These are phyloP conservation scores for Clarias platycephalus DNA, from an alignment of 2,797 vertebrate genomes.

Conservation along the genomic window DNA sequence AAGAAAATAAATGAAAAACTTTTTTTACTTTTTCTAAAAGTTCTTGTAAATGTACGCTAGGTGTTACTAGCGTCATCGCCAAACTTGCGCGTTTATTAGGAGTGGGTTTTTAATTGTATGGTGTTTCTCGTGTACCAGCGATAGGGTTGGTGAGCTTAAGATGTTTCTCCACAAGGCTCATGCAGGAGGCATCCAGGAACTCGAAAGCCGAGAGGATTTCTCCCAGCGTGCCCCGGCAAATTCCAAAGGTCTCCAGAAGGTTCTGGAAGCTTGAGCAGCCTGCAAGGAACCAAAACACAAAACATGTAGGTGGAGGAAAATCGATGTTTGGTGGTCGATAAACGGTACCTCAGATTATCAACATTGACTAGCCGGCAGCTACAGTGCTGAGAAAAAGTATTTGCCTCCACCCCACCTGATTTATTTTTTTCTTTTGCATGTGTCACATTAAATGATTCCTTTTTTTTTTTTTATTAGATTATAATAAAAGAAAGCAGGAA, in stretches of 20 bases:
- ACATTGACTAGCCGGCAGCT: too few relatives aligned
- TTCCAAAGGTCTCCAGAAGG: conserved; percentile 84
- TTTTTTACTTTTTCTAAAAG: too few relatives aligned
- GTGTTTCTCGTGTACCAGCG: conserved; percentile 69
- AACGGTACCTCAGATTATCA: not conserved
- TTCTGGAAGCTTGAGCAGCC: conserved; percentile 85
- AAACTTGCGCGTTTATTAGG: too few relatives aligned
- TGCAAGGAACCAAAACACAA: conserved; percentile 54
- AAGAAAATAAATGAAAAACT: too few relatives aligned
- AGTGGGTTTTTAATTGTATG: not conserved
- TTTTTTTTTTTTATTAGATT: too few relatives aligned
- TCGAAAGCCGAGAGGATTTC: conserved; percentile 95
- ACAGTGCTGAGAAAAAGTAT: too few relatives aligned
- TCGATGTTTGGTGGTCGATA: not conserved
- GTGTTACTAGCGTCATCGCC: too few relatives aligned
- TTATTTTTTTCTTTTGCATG: too few relatives aligned
- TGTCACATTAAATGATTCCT: too few relatives aligned
- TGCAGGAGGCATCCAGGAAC: conserved; percentile 90
- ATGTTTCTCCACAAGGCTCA: conserved; percentile 82
- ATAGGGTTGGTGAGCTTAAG: conserved; percentile 84
- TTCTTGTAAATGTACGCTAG: too few relatives aligned
- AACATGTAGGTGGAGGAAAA: not conserved
- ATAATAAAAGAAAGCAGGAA: too few relatives aligned
- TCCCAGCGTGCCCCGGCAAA: conserved; percentile 85
- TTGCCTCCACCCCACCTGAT: too few relatives aligned